A percentile compares a stretch with the other conserved stretches of the same genome.
These are phyloP conservation scores for Gopherus evgoodei DNA, from an alignment of 2,113 vertebrate species.

Conservation along the genomic window DNA sequence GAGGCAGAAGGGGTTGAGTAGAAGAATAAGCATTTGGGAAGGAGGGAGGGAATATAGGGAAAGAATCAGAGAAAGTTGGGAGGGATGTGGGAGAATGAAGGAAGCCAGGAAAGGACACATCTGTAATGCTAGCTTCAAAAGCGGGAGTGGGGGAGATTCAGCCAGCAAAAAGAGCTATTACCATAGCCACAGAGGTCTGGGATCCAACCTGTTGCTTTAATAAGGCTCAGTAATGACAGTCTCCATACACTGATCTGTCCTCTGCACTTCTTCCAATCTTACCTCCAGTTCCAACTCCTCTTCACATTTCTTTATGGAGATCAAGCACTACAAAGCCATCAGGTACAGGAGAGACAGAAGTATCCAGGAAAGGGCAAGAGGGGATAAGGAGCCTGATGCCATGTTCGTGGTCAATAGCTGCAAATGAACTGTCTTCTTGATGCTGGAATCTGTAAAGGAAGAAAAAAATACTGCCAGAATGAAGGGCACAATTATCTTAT, in stretches of 20 bases:
- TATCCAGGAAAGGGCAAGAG: conserved; percentile 35
- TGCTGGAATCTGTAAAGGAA: conserved; percentile 64
- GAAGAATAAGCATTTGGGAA: background rate
- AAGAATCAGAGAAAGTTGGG: background rate
- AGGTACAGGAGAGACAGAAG: conserved; percentile 52
- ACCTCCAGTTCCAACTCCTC: conserved; percentile 42
- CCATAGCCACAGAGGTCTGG: background rate
- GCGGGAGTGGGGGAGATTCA: background rate
- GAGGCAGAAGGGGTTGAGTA: background rate
- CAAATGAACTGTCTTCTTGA: conserved; percentile 58
- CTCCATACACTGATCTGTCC: rapidly evolving
- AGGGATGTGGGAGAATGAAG: background rate
- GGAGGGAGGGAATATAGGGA: background rate
- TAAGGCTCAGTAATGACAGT: background rate
- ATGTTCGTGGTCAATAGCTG: conserved; percentile 67
- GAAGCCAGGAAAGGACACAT: background rate
- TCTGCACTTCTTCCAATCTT: conserved; percentile 10
- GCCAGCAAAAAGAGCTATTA: rapidly evolving
- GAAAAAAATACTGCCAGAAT: background rate
- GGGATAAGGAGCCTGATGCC: background rate
- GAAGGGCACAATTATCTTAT: background rate
- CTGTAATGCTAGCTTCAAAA: background rate
- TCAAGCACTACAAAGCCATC: conserved; percentile 33
- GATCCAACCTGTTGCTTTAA: background rate
- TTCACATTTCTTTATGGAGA: background rate